Evolutionary conservation across 2,888 invertebrate species (phyloP).

Genomic region (Alviniconcha strummeri): DNA sequence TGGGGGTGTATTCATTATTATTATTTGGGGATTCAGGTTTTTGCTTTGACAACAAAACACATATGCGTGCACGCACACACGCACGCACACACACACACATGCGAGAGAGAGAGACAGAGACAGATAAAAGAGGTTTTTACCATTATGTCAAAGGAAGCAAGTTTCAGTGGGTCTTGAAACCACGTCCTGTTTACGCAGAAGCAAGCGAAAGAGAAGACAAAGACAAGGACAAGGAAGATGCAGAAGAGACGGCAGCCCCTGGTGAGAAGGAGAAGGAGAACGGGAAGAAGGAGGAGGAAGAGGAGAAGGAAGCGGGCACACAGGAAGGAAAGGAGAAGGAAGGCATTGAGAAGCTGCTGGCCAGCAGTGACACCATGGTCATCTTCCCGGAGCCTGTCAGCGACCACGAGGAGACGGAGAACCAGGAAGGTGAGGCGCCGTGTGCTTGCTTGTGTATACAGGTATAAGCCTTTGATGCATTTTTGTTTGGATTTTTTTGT

Average conservation of each 20-base stretch:
- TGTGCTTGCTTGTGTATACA: background rate
- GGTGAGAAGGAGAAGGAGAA: conserved; percentile 21
- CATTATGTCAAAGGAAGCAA: too few relatives aligned
- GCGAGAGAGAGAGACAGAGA: too few relatives aligned
- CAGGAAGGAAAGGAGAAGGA: conserved; percentile 30
- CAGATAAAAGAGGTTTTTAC: too few relatives aligned
- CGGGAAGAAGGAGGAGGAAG: background rate
- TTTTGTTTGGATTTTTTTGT: background rate
- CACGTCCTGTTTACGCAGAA: background rate
- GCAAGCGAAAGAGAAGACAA: background rate
- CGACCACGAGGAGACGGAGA: conserved; percentile 60
- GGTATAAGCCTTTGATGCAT: background rate
- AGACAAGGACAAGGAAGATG: conserved; percentile 1
- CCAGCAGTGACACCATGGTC: conserved; percentile 76
- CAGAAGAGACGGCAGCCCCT: background rate
- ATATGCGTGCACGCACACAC: too few relatives aligned
- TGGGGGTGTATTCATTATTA: too few relatives aligned
- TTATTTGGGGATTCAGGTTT: too few relatives aligned
- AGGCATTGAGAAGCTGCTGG: conserved; percentile 58
- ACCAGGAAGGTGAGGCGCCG: conserved; percentile 17
- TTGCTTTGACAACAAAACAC: too few relatives aligned
- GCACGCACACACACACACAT: too few relatives aligned
- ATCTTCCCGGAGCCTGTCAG: conserved; percentile 76
- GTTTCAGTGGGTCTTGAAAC: too few relatives aligned
- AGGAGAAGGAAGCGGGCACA: conserved; percentile 12